Evolutionary conservation across 2,797 vertebrate genomes (phyloP).

Genomic region (Melopsittacus undulatus): DNA sequence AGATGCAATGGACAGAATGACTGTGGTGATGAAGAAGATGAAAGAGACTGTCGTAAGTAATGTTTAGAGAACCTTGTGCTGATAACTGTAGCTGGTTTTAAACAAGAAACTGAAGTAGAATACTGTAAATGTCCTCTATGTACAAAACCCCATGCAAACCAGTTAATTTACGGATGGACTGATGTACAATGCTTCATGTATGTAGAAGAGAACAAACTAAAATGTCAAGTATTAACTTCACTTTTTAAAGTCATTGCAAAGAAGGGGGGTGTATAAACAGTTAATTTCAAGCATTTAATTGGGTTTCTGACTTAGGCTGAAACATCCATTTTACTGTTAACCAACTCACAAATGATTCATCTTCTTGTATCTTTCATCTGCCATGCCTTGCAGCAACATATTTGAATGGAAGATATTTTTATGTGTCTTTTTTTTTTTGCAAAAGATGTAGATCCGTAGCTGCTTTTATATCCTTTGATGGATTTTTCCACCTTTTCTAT

Average conservation of each 20-base stretch:
- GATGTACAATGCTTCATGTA: not conserved
- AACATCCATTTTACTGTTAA: not conserved
- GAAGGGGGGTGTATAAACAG: not conserved
- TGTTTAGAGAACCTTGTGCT: not conserved
- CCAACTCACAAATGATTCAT: not conserved
- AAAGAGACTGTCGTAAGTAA: conserved; percentile 95
- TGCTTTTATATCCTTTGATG: not conserved
- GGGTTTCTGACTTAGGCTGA: not conserved
- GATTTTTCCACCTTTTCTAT: not conserved
- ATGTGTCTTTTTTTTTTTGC: not conserved
- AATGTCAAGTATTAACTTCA: not conserved
- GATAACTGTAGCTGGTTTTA: not conserved
- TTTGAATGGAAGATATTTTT: not conserved
- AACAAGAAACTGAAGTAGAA: not conserved
- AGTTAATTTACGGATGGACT: not conserved
- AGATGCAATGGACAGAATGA: conserved; percentile 98
- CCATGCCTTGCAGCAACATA: not conserved
- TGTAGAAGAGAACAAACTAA: not conserved
- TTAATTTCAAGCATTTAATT: conserved; percentile 5
- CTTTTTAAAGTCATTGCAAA: not conserved
- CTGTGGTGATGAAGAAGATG: conserved; percentile 95
- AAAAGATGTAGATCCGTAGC: not conserved
- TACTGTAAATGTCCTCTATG: not conserved
- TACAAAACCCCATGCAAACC: not conserved
- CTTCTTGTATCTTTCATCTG: conserved; percentile 29